Conservation (phyloP, 2,797 vertebrate genomes). For the Lepus townsendii region DNA sequence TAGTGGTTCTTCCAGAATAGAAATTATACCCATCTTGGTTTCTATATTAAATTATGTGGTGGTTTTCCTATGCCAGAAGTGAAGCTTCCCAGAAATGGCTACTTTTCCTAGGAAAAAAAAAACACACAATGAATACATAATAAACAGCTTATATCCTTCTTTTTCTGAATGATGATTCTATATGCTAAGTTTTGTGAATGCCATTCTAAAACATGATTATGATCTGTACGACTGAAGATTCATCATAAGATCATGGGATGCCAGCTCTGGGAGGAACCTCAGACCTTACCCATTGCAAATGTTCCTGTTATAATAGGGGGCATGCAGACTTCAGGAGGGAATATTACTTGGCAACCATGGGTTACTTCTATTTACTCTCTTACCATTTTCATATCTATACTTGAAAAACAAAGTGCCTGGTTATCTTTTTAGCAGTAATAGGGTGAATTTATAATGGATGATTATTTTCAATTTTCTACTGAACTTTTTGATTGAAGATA, state of each 20-base stretch:
- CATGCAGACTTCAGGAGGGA: background rate
- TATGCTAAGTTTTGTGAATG: background rate
- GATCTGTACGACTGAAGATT: background rate
- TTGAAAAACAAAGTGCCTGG: background rate
- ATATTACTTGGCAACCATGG: no score
- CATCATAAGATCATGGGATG: background rate
- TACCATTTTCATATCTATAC: background rate
- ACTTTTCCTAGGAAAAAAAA: background rate
- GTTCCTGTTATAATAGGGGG: background rate
- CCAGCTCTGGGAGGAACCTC: background rate
- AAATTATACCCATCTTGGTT: background rate
- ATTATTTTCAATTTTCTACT: slow-evolving; percentile 29
- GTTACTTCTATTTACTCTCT: background rate
- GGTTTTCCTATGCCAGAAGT: background rate
- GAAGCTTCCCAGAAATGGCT: background rate
- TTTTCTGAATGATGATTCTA: slow-evolving; percentile 13
- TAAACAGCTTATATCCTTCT: background rate
- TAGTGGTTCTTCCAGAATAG: slow-evolving; percentile 3
- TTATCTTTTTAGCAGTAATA: background rate
- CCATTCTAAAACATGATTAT: background rate
- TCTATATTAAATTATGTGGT: background rate
- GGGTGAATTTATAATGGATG: background rate
- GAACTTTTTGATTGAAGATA: slow-evolving; percentile 3
- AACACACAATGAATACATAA: background rate
- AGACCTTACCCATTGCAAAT: background rate